Conservation (phyloP, 2,113 vertebrate species). For the Hemicordylus capensis region DNA sequence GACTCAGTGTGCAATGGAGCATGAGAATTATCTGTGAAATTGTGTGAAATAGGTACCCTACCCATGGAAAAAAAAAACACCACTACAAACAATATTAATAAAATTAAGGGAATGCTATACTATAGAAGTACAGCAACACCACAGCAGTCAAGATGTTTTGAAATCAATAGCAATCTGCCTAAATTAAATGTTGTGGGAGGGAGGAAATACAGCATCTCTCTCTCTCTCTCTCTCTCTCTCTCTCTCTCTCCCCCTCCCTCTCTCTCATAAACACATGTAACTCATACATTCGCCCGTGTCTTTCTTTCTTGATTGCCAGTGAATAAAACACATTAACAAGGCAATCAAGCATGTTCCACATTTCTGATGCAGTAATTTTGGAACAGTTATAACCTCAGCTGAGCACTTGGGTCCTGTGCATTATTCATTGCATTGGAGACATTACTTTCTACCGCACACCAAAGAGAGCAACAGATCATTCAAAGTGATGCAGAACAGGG, state of each 20-base stretch:
- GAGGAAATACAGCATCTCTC: conserved; percentile 16
- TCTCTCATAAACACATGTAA: conserved; percentile 16
- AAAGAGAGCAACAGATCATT: conserved; percentile 34
- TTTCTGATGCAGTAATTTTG: conserved; percentile 33
- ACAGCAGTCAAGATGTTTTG: conserved; percentile 19
- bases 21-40: background rate
- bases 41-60: background rate
- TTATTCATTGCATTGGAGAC: conserved; percentile 56
- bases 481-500: conserved; percentile 6
- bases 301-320: conserved; percentile 65
- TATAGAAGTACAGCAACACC: background rate
- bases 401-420: conserved; percentile 52
- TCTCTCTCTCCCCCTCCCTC: background rate
- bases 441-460: conserved; percentile 34
- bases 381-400: conserved; percentile 48
- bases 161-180: conserved; percentile 51
- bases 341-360: conserved; percentile 52
- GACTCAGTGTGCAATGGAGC: background rate
- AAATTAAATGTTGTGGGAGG: conserved; percentile 47
- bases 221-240: background rate
- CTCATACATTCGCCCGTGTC: conserved; percentile 58
- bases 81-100: background rate
- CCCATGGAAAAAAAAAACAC: conserved; percentile 14
- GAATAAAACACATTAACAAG: conserved; percentile 65
- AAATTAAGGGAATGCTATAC: conserved; percentile 7